Conservation (phyloP, 2,888 invertebrate genomes). For the Yponomeuta malinellus region DNA sequence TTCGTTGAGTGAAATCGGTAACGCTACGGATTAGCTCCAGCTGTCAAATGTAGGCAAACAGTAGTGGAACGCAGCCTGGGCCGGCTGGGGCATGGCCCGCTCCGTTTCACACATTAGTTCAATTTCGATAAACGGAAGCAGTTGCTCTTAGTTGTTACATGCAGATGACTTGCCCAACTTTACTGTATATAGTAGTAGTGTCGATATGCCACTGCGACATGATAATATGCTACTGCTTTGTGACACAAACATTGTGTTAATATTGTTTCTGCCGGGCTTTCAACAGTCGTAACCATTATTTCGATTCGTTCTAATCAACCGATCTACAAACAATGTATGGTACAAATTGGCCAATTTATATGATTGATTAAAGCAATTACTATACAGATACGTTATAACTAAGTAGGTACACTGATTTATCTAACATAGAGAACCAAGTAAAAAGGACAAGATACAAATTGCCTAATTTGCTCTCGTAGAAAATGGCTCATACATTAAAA, state of each 20-base stretch:
- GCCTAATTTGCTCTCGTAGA: slow-evolving; percentile 52
- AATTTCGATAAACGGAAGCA: slow-evolving; percentile 51
- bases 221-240: neutral
- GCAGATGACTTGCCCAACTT: slow-evolving; percentile 5
- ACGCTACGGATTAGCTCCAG: slow-evolving; percentile 48
- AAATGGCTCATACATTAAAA: slow-evolving; percentile 44
- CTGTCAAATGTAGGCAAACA: slow-evolving; percentile 62
- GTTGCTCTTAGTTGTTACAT: slow-evolving; percentile 21
- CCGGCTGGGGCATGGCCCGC: slow-evolving; percentile 35
- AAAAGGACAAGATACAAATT: slow-evolving; percentile 52
- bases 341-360: neutral
- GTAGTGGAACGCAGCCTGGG: slow-evolving; percentile 42
- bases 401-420: neutral
- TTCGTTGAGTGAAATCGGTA: slow-evolving; percentile 6
- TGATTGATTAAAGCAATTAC: neutral
- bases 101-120: slow-evolving; percentile 64
- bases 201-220: neutral
- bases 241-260: no score
- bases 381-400: neutral
- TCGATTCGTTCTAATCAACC: neutral
- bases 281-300: neutral
- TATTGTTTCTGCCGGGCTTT: neutral
- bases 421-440: neutral
- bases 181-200: neutral
- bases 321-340: neutral